Evolutionary conservation across 2,888 invertebrate genomes (phyloP), one percentile per base, ranked within the genome.

Genomic region (Seladonia tumulorum): DNA sequence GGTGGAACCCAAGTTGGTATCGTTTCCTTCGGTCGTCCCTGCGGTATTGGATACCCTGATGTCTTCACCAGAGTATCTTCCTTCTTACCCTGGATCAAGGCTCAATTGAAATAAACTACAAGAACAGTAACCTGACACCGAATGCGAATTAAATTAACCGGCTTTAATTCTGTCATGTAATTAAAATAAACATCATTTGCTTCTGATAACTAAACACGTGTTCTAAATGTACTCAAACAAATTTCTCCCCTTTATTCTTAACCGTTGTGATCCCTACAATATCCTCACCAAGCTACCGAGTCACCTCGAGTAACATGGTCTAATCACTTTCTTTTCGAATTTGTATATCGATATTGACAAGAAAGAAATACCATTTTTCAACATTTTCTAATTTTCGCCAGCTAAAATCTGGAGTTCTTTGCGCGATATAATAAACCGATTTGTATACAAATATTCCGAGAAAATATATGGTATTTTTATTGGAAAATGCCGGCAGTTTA

Each of bases 11-110:
- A 91, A 66, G 71, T 92, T 57, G 93, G 93, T 75, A 78, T 93
- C 22, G 92, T 92, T n/a, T 93, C 93, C 49, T 93, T 86, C 82
- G 92, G 89, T 12, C 57, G n/a, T 57, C 90, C 89, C 2, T 93
- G 93, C 75, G 93, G 88, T 0, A 3, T 73, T 45, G 93, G 93
- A 22, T 68, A 63, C 18, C 92, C 93, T 8, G 91, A 92, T 49
- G 91, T 93, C 29, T 93, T 85, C 81, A 92, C 92, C 0, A 89
- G 91, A 86, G 90, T 91, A n/a, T 53, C 76, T 1, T 79, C 83
- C 25, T 91, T 83, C 73, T 0, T 1, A 49, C 12, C 90, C 47
- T 93, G 94, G 83, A 91, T 93, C 88, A 92, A 35, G 5, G n/a
- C 22, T 12, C 35, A 70, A 12, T 5, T n/a, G 10, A 4, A 12